Evolutionary conservation across 2,888 invertebrate genomes (phyloP).

Genomic region (Dyspetes luteomarginatus): DNA sequence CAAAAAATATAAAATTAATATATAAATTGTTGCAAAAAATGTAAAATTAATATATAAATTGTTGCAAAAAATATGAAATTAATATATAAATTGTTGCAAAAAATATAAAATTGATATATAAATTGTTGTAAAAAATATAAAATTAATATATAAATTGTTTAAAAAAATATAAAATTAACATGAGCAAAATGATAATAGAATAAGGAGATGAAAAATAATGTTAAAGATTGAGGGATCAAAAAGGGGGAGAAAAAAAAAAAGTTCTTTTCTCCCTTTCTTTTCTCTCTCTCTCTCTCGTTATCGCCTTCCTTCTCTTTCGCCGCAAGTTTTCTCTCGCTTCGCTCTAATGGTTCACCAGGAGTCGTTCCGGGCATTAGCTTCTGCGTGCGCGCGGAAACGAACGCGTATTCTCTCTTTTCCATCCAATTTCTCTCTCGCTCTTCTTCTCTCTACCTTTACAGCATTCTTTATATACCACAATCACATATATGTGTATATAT

Average conservation of each 20-base stretch:
- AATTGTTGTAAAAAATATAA: too few species aligned
- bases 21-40: too few species aligned
- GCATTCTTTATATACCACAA: constrained; percentile 27
- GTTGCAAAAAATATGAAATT: too few species aligned
- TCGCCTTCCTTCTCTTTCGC: constrained; percentile 59
- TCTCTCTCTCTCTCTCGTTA: constrained; percentile 53
- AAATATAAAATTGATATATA: too few species aligned
- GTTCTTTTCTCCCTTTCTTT: constrained; percentile 62
- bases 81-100: too few species aligned
- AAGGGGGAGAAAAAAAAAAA: constrained; percentile 25
- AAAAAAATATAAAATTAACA: too few species aligned
- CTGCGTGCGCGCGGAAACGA: constrained; percentile 73
- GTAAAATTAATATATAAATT: too few species aligned
- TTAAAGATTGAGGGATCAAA: constrained; percentile 22
- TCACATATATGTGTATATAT: constrained; percentile 6
- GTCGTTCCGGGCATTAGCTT: constrained; percentile 83
- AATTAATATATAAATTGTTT: too few species aligned
- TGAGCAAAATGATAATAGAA: too few species aligned
- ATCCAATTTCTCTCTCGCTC: constrained; percentile 40
- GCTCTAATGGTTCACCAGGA: constrained; percentile 79
- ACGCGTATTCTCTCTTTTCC: constrained; percentile 58
- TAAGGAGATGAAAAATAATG: constrained; percentile 15
- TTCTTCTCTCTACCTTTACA: constrained; percentile 36
- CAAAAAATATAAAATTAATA: too few species aligned
- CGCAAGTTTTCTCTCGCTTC: constrained; percentile 59